Conservation (phyloP, 2,888 invertebrate species). For the Phorcus lineatus region DNA sequence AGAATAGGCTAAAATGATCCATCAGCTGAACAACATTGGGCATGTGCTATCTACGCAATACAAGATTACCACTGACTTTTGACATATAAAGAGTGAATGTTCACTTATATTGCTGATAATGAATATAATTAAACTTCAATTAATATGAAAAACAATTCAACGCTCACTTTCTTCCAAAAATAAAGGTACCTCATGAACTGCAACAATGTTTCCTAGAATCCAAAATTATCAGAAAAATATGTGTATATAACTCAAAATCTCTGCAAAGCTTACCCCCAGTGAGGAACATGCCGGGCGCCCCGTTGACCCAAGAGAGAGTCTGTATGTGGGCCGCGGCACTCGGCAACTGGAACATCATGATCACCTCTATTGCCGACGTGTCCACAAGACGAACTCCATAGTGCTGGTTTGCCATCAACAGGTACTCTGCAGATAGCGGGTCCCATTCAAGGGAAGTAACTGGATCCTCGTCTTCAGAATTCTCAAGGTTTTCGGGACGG, state of each 20-base stretch:
- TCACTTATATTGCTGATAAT: no score
- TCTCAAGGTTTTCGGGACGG: conserved; percentile 60
- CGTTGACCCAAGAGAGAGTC: conserved; percentile 75
- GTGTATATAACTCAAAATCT: not conserved
- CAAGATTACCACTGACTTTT: no score
- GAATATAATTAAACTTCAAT: no score
- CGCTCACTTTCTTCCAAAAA: no score
- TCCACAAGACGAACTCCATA: conserved; percentile 73
- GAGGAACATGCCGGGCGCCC: conserved; percentile 77
- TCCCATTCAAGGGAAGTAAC: conserved; percentile 76
- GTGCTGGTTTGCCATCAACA: conserved; percentile 70
- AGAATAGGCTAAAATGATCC: no score
- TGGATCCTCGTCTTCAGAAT: conserved; percentile 54
- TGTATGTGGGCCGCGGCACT: conserved; percentile 73
- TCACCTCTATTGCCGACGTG: conserved; percentile 59
- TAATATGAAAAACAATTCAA: no score
- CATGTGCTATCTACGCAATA: no score
- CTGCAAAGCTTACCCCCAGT: conserved; percentile 72
- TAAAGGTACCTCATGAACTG: no score
- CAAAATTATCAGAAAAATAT: not conserved
- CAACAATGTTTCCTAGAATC: no score
- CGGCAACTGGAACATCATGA: conserved; percentile 72
- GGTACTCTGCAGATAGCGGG: conserved; percentile 75
- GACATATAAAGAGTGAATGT: no score
- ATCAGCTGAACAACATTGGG: no score